phyloP scores from a whole-genome alignment of 2,113 vertebrate species.

The Phalacrocorax aristotelis region DNA sequence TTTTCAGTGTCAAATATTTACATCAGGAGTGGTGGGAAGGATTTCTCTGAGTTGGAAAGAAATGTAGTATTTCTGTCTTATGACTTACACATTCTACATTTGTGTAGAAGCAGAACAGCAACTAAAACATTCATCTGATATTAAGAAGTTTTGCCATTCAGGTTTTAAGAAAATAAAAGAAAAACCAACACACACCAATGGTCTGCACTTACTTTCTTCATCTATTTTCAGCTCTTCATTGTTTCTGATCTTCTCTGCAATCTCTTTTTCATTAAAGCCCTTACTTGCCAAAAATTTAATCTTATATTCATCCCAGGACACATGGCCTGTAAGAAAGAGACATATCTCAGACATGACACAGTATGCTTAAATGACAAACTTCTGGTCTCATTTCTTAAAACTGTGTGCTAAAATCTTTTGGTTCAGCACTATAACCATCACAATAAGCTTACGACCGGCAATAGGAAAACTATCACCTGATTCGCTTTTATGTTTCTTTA shows the following conservation, averaged over 20 bases:
- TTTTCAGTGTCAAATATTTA: neutral
- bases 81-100: neutral
- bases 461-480: neutral
- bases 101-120: neutral
- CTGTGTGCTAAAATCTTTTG: neutral
- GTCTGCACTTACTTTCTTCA: conserved; percentile 89
- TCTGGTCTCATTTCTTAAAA: neutral
- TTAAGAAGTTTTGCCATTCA: neutral
- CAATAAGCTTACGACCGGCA: neutral
- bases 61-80: neutral
- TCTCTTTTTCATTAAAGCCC: conserved; percentile 88
- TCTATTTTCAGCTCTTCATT: conserved; percentile 92
- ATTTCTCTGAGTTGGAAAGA: neutral
- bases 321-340: conserved; percentile 74
- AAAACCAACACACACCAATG: fast-evolving
- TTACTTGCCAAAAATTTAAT: conserved; percentile 94
- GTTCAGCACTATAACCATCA: neutral
- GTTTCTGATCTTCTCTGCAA: conserved; percentile 87
- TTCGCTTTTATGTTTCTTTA: neutral
- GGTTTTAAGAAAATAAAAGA: neutral
- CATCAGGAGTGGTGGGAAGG: neutral
- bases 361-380: fast-evolving
- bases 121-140: neutral
- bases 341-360: neutral
- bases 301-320: conserved; percentile 95